phyloP scores from a whole-genome alignment of 2,113 vertebrate species.

The Tylochromis polylepis region DNA sequence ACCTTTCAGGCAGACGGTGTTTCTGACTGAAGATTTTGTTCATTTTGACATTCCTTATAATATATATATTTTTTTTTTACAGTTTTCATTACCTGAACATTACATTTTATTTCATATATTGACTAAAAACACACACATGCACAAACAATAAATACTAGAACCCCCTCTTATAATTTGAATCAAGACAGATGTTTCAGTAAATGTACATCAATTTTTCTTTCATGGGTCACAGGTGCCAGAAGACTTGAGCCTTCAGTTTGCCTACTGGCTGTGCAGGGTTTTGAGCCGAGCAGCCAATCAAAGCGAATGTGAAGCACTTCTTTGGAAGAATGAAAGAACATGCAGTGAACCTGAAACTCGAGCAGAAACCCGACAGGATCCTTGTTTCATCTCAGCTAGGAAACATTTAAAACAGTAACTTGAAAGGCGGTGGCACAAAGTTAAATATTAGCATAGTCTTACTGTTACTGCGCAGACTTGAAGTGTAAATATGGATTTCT shows the following conservation, averaged over 20 bases:
- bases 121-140: not conserved
- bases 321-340: not conserved
- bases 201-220: conserved; percentile 7
- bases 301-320: not conserved
- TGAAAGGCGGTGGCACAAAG: not conserved
- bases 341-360: conserved; percentile 5
- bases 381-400: not conserved
- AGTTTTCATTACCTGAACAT: not conserved
- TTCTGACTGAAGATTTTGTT: not conserved
- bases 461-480: not conserved
- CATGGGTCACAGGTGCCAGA: conserved; percentile 16
- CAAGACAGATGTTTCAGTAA: not conserved
- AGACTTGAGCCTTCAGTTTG: not conserved
- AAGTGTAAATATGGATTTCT: not conserved
- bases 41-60: not conserved
- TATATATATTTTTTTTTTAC: not conserved
- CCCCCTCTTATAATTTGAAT: not conserved
- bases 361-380: not conserved
- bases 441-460: not conserved
- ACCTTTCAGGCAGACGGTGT: not conserved
- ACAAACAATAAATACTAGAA: not conserved
- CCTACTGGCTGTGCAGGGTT: not conserved
- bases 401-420: not conserved
- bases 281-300: conserved; percentile 14
- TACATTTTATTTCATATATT: not conserved